Evolutionary conservation across 2,113 vertebrate species (phyloP).

Genomic region (Barbus barbus): DNA sequence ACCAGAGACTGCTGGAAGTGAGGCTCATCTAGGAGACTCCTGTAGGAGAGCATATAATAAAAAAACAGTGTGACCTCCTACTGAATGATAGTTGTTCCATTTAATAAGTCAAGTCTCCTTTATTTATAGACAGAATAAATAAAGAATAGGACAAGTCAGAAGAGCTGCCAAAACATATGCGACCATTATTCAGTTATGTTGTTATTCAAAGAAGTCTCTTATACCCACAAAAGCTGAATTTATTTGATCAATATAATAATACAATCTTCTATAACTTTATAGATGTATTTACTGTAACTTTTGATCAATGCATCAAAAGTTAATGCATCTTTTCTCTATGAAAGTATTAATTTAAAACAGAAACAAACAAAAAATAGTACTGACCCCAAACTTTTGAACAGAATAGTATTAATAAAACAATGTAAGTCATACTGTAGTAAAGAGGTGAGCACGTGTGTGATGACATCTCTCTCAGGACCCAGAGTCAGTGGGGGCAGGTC

Average conservation of each 20-base stretch:
- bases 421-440: slow-evolving; percentile 77
- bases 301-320: not conserved
- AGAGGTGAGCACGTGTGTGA: slow-evolving; percentile 69
- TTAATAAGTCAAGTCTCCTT: not conserved
- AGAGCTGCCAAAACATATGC: too few relatives aligned
- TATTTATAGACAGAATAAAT: not conserved
- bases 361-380: too few relatives aligned
- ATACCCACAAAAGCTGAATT: too few relatives aligned
- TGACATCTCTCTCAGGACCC: slow-evolving; percentile 69
- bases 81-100: not conserved
- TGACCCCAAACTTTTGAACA: too few relatives aligned
- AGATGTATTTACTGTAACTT: not conserved
- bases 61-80: not conserved
- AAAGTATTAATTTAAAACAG: not conserved
- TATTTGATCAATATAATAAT: too few relatives aligned
- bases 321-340: not conserved
- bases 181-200: too few relatives aligned
- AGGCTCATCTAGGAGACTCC: slow-evolving; percentile 79
- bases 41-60: slow-evolving; percentile 53
- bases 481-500: slow-evolving; percentile 34
- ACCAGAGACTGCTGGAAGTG: slow-evolving; percentile 74
- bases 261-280: not conserved
- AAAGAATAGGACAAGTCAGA: too few relatives aligned
- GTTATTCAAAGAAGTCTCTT: too few relatives aligned
- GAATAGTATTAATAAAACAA: not conserved